Evolutionary conservation across 2,888 invertebrate species (phyloP).

Genomic region (Aquatica leii): DNA sequence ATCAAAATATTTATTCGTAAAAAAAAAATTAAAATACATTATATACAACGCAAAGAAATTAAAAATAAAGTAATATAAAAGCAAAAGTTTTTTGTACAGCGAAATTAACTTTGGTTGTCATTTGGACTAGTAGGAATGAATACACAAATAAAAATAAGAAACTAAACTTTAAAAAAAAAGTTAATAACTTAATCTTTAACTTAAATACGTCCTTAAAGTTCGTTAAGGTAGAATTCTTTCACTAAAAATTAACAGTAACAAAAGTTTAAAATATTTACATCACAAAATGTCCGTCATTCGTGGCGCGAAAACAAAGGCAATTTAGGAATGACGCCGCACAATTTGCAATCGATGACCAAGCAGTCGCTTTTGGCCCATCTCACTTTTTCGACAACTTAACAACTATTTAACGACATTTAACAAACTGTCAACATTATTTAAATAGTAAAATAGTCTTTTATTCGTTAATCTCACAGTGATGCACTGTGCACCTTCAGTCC

Average conservation of each 20-base stretch:
- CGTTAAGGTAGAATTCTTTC: not conserved
- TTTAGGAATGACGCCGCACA: not conserved
- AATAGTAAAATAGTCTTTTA: slow-evolving; percentile 36
- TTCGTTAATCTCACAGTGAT: slow-evolving; percentile 30
- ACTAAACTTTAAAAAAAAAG: slow-evolving; percentile 40
- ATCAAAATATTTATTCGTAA: slow-evolving; percentile 27
- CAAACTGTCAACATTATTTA: slow-evolving; percentile 37
- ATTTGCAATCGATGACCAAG: slow-evolving; percentile 17
- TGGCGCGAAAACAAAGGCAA: not conserved
- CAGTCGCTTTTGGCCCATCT: slow-evolving; percentile 27
- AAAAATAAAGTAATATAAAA: slow-evolving; percentile 4
- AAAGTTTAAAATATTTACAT: slow-evolving; percentile 16
- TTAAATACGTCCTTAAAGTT: slow-evolving; percentile 27
- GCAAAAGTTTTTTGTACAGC: slow-evolving; percentile 20
- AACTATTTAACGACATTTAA: slow-evolving; percentile 38
- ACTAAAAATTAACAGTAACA: slow-evolving; percentile 18
- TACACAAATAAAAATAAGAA: slow-evolving; percentile 45
- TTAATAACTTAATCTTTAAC: slow-evolving; percentile 45
- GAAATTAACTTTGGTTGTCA: slow-evolving; percentile 59
- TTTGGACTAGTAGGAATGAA: slow-evolving; percentile 59
- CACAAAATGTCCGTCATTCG: not conserved
- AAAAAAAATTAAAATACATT: slow-evolving; percentile 39
- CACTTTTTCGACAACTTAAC: slow-evolving; percentile 29
- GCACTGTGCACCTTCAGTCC: slow-evolving; percentile 32
- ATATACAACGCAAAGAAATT: slow-evolving; percentile 25